Base-by-base conservation (phyloP, 30 jellyfish, hydroid and myxozoan species). In the Pseudorhiza aurosa region DNA sequence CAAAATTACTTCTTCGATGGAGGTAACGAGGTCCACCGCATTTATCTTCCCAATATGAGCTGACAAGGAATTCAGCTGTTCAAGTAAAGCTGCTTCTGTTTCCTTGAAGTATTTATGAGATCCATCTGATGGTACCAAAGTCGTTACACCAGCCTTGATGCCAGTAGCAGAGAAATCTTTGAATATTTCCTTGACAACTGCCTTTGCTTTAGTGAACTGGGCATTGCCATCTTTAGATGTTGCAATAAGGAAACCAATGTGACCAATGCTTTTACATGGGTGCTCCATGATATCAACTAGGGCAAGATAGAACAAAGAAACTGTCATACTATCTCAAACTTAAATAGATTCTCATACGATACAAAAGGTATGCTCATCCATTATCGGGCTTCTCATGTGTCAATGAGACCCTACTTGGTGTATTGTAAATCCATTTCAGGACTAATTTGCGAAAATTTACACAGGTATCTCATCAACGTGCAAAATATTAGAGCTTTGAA, bases 101-200 rank as follows among this genome's bases (percentile, higher is more conserved):
- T 39, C 22, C 1, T 8, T 72, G 10, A 76, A 26, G 50, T 53
- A 76, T 0, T 18, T 25, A 2, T 43, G 80, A 18, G 63, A 12
- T 37, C 27, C 57, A 18, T 12, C 11, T 17, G 29, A 15, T 24
- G 70, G 26, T 19, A 26, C 27, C 39, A 76, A 45, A 8, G 46
- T 42, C 29, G 68, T 72, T 8, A 60, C 79, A 11, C 88, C 88
- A 15, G 88, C 88, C 59, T 42, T 58, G 71, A 70, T 70, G 22
- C 55, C 60, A 14, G 74, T 37, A 19, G 56, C 67, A 31, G 39
- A 64, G 35, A 76, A 76, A 37, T 40, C 11, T 45, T 14, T 15
- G 25, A 76, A 76, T 5, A 76, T 33, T 6, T 24, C 21, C 12
- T 43, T 43, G 19, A 51, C 58, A n/a, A 76, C 58, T 17, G 11